Base-by-base conservation (phyloP, 2,888 invertebrate species). In the Tromatobia lineatoria region DNA sequence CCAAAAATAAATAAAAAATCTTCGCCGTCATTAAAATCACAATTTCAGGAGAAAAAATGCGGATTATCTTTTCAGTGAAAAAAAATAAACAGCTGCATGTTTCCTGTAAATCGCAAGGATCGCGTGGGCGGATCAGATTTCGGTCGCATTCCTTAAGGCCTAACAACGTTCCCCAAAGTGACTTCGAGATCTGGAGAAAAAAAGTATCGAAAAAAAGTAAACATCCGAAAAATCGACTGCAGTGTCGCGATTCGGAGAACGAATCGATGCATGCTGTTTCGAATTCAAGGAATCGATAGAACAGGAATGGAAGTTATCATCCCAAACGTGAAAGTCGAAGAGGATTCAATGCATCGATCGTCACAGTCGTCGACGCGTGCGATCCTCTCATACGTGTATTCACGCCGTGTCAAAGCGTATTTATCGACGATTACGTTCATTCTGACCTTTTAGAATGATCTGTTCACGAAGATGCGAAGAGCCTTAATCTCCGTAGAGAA, bases 391-490 rank as follows among this genome's bases (percentile, higher is more conserved):
- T 42, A 20, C 7, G 25, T 52, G 42, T 52, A 74, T 3, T 45
- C 67, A 34, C 52, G 57, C 50, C 8, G 69, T 77, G 69, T 54
- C 64, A 67, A 64, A 80, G 29, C 67, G 67, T 77, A 74, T 77
- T 80, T 77, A 69, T 77, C 61, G 69, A 80, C 71, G 77, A 74
- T 80, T 77, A 76, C 77, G 69, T 83, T 80, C 29, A 34, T 80
- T 54, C 52, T 83, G 80, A 83, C 83, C 83, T 83, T 83, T 83
- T 13, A 52, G 52, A 54, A 73, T 73, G 52, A 50, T 64, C 47
- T 66, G 45, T 71, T 38, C 59, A 52, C 64, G 45, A 61, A 52
- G 18, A 82, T 66, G 54, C 57, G 29, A 54, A 47, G 77, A 77
- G 50, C 8, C 38, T 79, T 47, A 38, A 42, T 42, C 29, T 42